Percentiles rank a stretch among this genome's conserved stretches.
phyloP scores from a whole-genome alignment of 2,113 vertebrate genomes.

The Pangasianodon hypophthalmus region DNA sequence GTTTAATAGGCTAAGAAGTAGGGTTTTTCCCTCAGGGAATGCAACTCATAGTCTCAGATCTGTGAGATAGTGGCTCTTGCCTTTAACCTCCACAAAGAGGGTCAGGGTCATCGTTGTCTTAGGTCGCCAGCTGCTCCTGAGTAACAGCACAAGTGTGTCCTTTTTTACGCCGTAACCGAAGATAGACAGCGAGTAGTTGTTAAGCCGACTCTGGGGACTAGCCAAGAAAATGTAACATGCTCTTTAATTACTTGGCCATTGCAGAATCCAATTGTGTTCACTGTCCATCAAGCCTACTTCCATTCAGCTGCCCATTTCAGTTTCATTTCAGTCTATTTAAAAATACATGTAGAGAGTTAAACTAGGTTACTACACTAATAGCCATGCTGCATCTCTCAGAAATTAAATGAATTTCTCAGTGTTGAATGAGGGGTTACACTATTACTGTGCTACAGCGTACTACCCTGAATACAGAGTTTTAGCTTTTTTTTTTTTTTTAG shows the following conservation, averaged over 20 bases:
- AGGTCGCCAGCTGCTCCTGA: slow-evolving; percentile 59
- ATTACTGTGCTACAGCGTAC: not conserved
- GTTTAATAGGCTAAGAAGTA: not conserved
- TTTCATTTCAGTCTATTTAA: slow-evolving; percentile 39
- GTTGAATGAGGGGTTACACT: slow-evolving; percentile 16
- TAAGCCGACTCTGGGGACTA: slow-evolving; percentile 32
- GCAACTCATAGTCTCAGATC: slow-evolving; percentile 52
- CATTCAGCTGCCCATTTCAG: slow-evolving; percentile 60
- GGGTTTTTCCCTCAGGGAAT: slow-evolving; percentile 57
- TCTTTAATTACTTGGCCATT: slow-evolving; percentile 58
- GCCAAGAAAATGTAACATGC: slow-evolving; percentile 36
- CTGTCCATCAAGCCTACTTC: slow-evolving; percentile 63
- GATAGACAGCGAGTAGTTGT: slow-evolving; percentile 40
- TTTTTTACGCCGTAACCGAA: slow-evolving; percentile 63
- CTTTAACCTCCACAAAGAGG: slow-evolving; percentile 58
- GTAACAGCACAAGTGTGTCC: slow-evolving; percentile 52
- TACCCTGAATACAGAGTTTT: not conserved
- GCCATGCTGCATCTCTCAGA: not conserved
- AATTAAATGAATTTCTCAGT: slow-evolving; percentile 24
- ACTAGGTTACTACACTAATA: slow-evolving; percentile 10
- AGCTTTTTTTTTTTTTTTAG: not conserved
- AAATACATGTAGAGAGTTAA: slow-evolving; percentile 22
- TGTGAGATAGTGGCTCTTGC: slow-evolving; percentile 9
- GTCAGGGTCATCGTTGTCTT: slow-evolving; percentile 63
- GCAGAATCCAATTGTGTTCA: slow-evolving; percentile 51